Percentiles rank a stretch among this genome's conserved stretches.
phyloP scores from a whole-genome alignment of 1,140 invertebrate genomes.

The Drosophila biarmipes region DNA sequence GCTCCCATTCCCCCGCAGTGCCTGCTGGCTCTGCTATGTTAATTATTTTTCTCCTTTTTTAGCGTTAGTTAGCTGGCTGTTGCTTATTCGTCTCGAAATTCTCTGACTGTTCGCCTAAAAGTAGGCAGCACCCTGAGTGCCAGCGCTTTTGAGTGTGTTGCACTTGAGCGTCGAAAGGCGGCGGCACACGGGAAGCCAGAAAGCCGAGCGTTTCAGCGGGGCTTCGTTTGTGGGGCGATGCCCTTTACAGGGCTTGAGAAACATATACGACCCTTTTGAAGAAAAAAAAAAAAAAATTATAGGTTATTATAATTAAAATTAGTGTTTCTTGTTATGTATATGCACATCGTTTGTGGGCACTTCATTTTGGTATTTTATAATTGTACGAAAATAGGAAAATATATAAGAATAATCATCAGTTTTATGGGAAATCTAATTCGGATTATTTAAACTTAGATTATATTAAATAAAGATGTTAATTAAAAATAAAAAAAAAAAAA shows the following conservation, averaged over 20 bases:
- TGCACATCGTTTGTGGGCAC: too few species aligned
- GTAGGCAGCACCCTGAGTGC: conserved; percentile 29
- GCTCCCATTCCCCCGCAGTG: background rate
- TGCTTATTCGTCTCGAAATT: conserved; percentile 9
- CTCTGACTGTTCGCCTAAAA: conserved; percentile 13
- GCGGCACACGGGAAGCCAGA: conserved; percentile 8
- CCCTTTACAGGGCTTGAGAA: background rate
- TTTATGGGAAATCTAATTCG: too few species aligned
- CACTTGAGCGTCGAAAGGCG: conserved; percentile 33
- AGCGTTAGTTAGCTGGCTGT: conserved; percentile 1
- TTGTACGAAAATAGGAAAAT: too few species aligned
- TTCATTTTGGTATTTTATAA: background rate
- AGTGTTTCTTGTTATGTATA: too few species aligned
- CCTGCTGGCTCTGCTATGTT: conserved; percentile 10
- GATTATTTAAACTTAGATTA: too few species aligned
- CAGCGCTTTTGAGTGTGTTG: conserved; percentile 39
- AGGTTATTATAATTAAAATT: too few species aligned
- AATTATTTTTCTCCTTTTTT: conserved; percentile 20
- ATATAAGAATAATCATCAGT: too few species aligned
- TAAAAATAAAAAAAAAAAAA: too few species aligned
- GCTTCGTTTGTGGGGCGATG: background rate
- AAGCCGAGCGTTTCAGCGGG: background rate
- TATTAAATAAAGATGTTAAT: too few species aligned
- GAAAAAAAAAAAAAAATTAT: too few species aligned
- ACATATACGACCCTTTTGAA: background rate